Percentiles rank a stretch among this genome's conserved stretches.
Conservation (phyloP, 2,113 vertebrate genomes). For the Nematolebias whitei region DNA sequence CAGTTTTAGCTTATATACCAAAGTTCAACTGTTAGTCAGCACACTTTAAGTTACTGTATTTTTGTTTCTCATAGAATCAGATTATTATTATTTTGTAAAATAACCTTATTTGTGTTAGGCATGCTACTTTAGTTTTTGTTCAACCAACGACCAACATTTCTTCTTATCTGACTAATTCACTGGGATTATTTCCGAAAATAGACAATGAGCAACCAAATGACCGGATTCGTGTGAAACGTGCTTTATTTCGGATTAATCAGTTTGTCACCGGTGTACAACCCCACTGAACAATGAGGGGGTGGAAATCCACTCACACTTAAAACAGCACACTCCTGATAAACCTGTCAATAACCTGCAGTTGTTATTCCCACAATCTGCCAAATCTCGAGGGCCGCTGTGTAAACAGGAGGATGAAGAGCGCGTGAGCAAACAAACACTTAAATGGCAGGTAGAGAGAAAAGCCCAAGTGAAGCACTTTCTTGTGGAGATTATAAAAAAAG, state of each 20-base stretch:
- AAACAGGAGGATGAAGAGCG: slow-evolving; percentile 60
- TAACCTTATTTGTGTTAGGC: background rate
- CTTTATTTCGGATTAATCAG: no score
- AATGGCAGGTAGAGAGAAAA: slow-evolving; percentile 32
- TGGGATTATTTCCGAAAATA: no score
- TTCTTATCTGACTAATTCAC: no score
- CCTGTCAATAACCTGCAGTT: slow-evolving; percentile 38
- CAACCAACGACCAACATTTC: background rate
- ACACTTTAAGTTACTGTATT: no score
- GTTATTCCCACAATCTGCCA: slow-evolving; percentile 50
- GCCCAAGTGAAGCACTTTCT: slow-evolving; percentile 12
- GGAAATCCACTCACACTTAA: slow-evolving; percentile 2
- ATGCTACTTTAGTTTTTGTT: background rate
- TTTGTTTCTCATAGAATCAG: no score
- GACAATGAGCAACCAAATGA: no score
- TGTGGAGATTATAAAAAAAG: slow-evolving; percentile 27
- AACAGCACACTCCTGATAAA: slow-evolving; percentile 32
- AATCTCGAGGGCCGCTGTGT: slow-evolving; percentile 49
- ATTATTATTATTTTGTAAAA: no score
- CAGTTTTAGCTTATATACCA: no score
- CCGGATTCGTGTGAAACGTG: no score
- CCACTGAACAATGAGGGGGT: no score
- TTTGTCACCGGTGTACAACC: background rate
- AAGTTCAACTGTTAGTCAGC: no score
- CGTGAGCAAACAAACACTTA: slow-evolving; percentile 65